Evolutionary conservation across 2,797 vertebrate species (phyloP).

Genomic region (Pseudomugil gertrudae): DNA sequence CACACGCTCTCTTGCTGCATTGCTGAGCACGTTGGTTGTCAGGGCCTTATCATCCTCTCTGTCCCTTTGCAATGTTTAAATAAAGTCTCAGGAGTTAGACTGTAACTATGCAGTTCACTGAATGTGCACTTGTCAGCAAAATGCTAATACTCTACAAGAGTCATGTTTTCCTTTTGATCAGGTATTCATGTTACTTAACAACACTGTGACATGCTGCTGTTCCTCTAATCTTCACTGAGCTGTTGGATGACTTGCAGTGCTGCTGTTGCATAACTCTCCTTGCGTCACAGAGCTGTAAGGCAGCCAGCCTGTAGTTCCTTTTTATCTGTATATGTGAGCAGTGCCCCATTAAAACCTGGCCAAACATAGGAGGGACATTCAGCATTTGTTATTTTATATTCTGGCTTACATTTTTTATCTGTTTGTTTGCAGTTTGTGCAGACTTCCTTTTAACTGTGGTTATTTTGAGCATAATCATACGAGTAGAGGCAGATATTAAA

Average conservation of each 20-base stretch:
- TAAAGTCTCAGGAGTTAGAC: background rate
- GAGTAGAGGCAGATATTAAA: conserved; percentile 6
- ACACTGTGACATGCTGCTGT: conserved; percentile 25
- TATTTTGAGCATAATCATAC: conserved; percentile 20
- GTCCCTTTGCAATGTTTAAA: background rate
- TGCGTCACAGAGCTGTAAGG: conserved; percentile 74
- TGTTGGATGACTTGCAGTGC: conserved; percentile 81
- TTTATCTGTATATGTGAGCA: conserved; percentile 28
- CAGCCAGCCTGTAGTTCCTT: conserved; percentile 50
- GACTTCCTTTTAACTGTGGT: conserved; percentile 3
- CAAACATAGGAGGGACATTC: conserved; percentile 31
- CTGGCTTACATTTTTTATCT: conserved; percentile 19
- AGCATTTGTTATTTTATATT: conserved; percentile 43
- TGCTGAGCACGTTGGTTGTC: conserved; percentile 22
- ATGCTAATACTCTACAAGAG: conserved; percentile 19
- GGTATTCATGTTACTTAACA: conserved; percentile 38
- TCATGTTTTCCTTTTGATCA: background rate
- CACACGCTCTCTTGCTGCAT: conserved; percentile 21
- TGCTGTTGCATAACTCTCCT: conserved; percentile 85
- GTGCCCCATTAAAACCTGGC: conserved; percentile 20
- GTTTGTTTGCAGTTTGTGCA: conserved; percentile 1
- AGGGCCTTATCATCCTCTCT: conserved; percentile 24
- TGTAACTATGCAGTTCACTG: background rate
- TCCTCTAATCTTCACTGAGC: conserved; percentile 77
- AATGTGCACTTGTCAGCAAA: conserved; percentile 18